Conservation (phyloP, 64 coral and sea anemone genomes). For the Pocillopora verrucosa region DNA sequence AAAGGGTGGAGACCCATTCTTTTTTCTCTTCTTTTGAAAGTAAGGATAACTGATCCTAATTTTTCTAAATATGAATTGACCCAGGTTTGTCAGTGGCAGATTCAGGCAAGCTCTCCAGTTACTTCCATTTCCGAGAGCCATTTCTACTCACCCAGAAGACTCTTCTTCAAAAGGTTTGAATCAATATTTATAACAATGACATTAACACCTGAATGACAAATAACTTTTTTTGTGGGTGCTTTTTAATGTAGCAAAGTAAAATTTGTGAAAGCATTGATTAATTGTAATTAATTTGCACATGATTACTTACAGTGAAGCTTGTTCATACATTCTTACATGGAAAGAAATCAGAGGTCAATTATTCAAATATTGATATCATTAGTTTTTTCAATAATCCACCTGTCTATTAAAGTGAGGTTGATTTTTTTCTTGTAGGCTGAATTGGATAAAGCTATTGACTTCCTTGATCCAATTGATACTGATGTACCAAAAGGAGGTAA, state of each 20-base stretch:
- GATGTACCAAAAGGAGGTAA: slow-evolving; percentile 98
- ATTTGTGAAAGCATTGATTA: too few species aligned
- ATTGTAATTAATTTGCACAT: too few species aligned
- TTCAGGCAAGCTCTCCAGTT: slow-evolving; percentile 87
- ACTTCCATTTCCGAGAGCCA: slow-evolving; percentile 98
- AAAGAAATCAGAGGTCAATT: too few species aligned
- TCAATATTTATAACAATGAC: not conserved
- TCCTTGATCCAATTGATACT: slow-evolving; percentile 93
- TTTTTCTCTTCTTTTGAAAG: not conserved
- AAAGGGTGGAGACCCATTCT: too few species aligned
- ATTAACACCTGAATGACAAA: not conserved
- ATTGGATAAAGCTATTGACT: slow-evolving; percentile 97
- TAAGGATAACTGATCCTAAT: not conserved
- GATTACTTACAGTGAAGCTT: too few species aligned
- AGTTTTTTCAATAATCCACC: too few species aligned
- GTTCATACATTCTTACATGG: too few species aligned
- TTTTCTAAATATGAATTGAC: not conserved
- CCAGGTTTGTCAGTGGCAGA: slow-evolving; percentile 92
- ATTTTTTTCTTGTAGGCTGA: slow-evolving; percentile 24
- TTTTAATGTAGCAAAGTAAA: too few species aligned
- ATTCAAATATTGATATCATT: too few species aligned
- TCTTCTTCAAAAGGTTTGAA: slow-evolving; percentile 92
- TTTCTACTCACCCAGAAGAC: slow-evolving; percentile 90
- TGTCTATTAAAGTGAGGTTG: not conserved
- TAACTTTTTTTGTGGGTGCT: too few species aligned